Evolutionary conservation across 2,888 invertebrate genomes (phyloP), one percentile per base, ranked within the genome.

Genomic region (Vannuccia rotundouncinata): DNA sequence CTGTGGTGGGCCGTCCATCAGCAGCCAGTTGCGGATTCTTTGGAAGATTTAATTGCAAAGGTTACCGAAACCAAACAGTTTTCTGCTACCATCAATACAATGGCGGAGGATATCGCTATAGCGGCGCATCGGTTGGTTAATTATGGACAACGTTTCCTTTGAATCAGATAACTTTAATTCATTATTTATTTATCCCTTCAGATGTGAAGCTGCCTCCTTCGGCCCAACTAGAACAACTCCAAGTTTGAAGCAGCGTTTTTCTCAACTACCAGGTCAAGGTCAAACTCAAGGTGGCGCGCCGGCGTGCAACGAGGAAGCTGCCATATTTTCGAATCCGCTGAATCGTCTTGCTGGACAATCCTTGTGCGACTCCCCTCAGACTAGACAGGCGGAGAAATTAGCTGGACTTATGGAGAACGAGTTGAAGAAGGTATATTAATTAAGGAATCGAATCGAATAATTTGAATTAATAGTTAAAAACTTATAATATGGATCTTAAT

Each of bases 21-120:
- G 25, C 92, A 93, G 84, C 91, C 92, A 25, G 92, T 93, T 0
- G 91, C 93, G 0, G 92, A 92, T 79, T 92, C 91, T 82, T 88
- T 94, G 78, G 91, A 92, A 75, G 92, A 87, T 80, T 87, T 88
- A 2, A 85, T 85, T 78, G 84, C 85, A 80, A 87, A 88, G 82
- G 89, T 94, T 78, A 93, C 84, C 29, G 82, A 83, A 2, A 84
- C 85, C 29, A 85, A 85, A 85, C 86, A 2, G 2, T 17, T 75
- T 10, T 10, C 2, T 1, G 29, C 29, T 27, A 66, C 2, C 22
- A 66, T 66, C 66, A 66, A 66, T 27, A 66, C 13, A 27, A 22
- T 27, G 66, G 66, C 66, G 66, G 66, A 66, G 22, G 5, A 5
- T 5, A 66, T 66, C 66, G 66, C 66, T 66, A 27, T 22, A 5